A percentile compares a stretch with the other conserved stretches of the same genome.
Conservation (phyloP, 2,888 invertebrate genomes). For the Lypha dubia region DNA sequence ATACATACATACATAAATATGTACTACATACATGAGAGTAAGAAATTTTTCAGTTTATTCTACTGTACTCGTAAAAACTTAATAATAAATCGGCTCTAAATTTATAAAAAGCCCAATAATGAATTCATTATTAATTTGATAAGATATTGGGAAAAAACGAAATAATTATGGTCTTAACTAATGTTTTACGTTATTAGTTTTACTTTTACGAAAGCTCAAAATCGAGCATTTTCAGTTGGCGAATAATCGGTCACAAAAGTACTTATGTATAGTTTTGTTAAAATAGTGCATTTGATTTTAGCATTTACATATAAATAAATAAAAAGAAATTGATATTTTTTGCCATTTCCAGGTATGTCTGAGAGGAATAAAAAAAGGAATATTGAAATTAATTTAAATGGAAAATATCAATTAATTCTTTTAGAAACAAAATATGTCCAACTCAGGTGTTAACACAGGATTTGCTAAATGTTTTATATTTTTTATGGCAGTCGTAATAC, state of each 20-base stretch:
- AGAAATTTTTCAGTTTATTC: neutral
- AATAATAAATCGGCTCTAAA: constrained; percentile 38
- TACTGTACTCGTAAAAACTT: constrained; percentile 5
- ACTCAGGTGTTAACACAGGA: constrained; percentile 77
- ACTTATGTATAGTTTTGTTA: constrained; percentile 14
- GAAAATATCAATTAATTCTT: constrained; percentile 8
- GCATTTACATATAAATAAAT: constrained; percentile 21
- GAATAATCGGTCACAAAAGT: constrained; percentile 9
- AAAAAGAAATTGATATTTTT: constrained; percentile 21
- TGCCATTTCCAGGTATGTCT: constrained; percentile 66
- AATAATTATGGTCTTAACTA: constrained; percentile 17
- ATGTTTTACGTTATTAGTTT: constrained; percentile 8
- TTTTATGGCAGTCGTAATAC: constrained; percentile 80
- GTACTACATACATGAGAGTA: no score
- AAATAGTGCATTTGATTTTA: constrained; percentile 4
- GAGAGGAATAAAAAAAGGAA: constrained; percentile 71
- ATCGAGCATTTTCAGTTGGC: constrained; percentile 3
- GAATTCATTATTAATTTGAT: constrained; percentile 49
- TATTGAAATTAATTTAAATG: neutral
- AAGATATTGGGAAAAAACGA: constrained; percentile 52
- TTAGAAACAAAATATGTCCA: constrained; percentile 74
- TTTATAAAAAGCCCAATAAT: constrained; percentile 47
- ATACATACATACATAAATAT: no score
- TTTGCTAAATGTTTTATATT: constrained; percentile 81
- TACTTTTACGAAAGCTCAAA: constrained; percentile 1